Evolutionary conservation across 2,797 vertebrate species (phyloP).

Genomic region (Alfaro cultratus): DNA sequence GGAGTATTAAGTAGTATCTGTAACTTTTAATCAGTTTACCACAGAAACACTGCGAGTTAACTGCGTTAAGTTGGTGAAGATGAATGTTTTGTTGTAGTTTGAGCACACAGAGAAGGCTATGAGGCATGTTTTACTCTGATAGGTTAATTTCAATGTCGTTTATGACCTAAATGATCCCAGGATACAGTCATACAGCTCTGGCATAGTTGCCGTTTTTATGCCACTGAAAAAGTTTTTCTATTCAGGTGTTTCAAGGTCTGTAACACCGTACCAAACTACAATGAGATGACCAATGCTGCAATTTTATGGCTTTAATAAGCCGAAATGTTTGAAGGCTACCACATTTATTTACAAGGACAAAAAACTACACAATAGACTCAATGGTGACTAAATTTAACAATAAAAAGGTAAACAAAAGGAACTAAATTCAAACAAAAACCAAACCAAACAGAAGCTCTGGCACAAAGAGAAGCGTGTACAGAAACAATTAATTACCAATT

Average conservation of each 20-base stretch:
- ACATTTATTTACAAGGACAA: slow-evolving; percentile 1
- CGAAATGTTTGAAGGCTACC: background rate
- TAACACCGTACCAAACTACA: background rate
- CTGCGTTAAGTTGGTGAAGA: background rate
- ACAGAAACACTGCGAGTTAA: background rate
- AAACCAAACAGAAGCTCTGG: background rate
- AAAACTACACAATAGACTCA: background rate
- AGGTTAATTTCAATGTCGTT: background rate
- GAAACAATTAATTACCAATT: background rate
- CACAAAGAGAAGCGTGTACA: background rate
- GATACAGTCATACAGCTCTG: background rate
- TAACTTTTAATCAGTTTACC: background rate
- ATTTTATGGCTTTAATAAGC: background rate
- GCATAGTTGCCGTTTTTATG: background rate
- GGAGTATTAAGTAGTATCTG: background rate
- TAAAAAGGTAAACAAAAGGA: background rate
- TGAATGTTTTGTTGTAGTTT: background rate
- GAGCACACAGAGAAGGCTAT: background rate
- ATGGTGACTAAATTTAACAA: background rate
- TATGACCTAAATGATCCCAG: background rate
- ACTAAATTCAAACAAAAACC: background rate
- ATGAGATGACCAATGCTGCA: background rate
- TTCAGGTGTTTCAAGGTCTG: background rate
- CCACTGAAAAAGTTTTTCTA: background rate
- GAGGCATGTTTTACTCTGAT: background rate